phyloP scores from a whole-genome alignment of 2,113 vertebrate species.

The Podilymbus podiceps region DNA sequence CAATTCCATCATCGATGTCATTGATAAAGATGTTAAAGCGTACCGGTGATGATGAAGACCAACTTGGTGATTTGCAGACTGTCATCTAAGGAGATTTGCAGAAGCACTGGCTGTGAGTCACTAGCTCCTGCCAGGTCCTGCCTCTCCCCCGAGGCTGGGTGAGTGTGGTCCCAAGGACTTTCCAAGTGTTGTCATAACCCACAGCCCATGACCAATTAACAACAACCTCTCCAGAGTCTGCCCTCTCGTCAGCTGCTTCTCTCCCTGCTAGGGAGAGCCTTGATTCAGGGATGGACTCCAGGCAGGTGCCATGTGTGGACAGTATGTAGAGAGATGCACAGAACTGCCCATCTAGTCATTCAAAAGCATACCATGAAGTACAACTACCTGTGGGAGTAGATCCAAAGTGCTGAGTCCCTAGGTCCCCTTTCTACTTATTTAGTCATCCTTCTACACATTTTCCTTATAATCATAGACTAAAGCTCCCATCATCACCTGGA shows the following conservation, averaged over 20 bases:
- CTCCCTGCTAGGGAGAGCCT: not conserved
- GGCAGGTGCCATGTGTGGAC: not conserved
- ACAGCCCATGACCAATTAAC: not conserved
- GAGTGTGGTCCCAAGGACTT: not conserved
- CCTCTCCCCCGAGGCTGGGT: not conserved
- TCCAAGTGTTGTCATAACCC: not conserved
- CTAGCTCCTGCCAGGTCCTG: not conserved
- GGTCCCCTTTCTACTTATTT: not conserved
- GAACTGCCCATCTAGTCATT: not conserved
- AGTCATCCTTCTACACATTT: not conserved
- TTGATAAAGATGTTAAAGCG: too few species aligned
- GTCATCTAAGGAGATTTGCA: not conserved
- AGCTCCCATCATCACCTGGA: not conserved
- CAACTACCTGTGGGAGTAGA: not conserved
- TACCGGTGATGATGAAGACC: not conserved
- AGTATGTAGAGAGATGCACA: not conserved
- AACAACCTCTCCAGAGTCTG: not conserved
- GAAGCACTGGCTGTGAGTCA: rapidly evolving
- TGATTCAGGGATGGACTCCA: not conserved
- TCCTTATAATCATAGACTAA: not conserved
- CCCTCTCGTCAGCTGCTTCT: not conserved
- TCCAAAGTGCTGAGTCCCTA: not conserved
- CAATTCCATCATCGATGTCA: too few species aligned
- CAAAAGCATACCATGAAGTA: not conserved
- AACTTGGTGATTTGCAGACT: not conserved